A percentile compares a stretch with the other conserved stretches of the same genome.
These are phyloP conservation scores for Gymnothorax reevesii DNA, from an alignment of 2,797 vertebrate genomes.

Conservation along the genomic window DNA sequence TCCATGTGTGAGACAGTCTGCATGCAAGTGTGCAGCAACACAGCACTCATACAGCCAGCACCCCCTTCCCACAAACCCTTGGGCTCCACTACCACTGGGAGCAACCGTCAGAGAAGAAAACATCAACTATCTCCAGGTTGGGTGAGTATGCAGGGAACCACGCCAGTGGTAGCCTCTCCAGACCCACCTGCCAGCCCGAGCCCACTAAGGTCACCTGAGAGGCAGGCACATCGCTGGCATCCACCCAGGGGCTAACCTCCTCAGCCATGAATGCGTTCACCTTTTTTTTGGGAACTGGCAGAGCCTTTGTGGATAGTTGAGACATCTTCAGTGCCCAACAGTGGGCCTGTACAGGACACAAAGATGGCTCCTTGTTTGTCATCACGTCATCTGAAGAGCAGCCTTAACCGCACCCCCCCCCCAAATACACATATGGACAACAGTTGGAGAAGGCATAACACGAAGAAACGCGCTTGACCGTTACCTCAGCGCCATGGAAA, in stretches of 20 bases:
- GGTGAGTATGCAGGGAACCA: constrained; percentile 1
- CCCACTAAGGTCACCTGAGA: not conserved
- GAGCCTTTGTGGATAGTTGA: constrained; percentile 8
- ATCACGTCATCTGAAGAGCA: constrained; percentile 63
- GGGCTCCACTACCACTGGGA: not conserved
- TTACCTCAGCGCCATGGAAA: not conserved
- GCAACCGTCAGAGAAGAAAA: not conserved
- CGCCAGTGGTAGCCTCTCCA: not conserved
- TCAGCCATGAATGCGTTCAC: not conserved
- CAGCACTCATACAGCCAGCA: not conserved
- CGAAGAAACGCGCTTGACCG: constrained; percentile 27
- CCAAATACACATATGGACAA: constrained; percentile 41
- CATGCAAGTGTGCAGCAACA: not conserved
- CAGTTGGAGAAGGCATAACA: constrained; percentile 68
- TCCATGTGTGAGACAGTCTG: not conserved
- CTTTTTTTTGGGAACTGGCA: not conserved
- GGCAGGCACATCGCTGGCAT: not conserved
- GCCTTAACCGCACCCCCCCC: constrained; percentile 44
- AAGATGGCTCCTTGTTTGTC: constrained; percentile 44
- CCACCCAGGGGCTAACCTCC: not conserved
- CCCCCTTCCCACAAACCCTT: not conserved
- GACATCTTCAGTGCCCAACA: not conserved
- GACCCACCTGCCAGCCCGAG: not conserved
- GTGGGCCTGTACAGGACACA: no score
- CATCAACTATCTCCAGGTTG: not conserved